phyloP scores from a whole-genome alignment of 2,888 invertebrate genomes.

The Drosophila gaucha region DNA sequence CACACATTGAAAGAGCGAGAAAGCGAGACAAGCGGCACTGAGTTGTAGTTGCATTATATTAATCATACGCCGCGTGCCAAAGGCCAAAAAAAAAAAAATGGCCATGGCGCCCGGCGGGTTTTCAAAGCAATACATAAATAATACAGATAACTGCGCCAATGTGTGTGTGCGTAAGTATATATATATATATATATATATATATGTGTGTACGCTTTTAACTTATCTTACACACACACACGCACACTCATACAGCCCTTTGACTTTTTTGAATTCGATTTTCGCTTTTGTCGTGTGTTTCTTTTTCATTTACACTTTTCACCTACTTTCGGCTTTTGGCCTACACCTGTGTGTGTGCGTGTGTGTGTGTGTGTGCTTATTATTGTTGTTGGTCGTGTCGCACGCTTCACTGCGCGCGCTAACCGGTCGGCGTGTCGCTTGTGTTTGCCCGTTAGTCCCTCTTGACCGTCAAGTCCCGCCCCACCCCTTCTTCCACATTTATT shows the following conservation, averaged over 20 bases:
- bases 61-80: conserved; percentile 46
- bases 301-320: conserved; percentile 74
- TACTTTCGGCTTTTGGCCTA: conserved; percentile 60
- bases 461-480: background rate
- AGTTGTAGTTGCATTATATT: conserved; percentile 63
- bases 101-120: conserved; percentile 37
- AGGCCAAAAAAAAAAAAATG: conserved; percentile 22
- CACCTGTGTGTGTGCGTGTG: conserved; percentile 8
- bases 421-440: conserved; percentile 64
- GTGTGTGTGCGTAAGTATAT: conserved; percentile 14
- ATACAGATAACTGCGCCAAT: conserved; percentile 30
- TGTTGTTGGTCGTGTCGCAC: conserved; percentile 54
- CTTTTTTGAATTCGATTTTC: conserved; percentile 70
- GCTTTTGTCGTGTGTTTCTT: conserved; percentile 32
- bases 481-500: conserved; percentile 7
- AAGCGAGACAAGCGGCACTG: background rate
- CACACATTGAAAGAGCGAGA: background rate
- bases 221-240: conserved; percentile 10
- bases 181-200: conserved; percentile 10
- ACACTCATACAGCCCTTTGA: conserved; percentile 25
- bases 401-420: conserved; percentile 58
- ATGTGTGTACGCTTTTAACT: conserved; percentile 25
- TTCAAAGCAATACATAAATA: conserved; percentile 62
- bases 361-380: conserved; percentile 26
- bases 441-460: conserved; percentile 10